phyloP scores from a whole-genome alignment of 2,113 vertebrate genomes.

The Eidolon helvum region DNA sequence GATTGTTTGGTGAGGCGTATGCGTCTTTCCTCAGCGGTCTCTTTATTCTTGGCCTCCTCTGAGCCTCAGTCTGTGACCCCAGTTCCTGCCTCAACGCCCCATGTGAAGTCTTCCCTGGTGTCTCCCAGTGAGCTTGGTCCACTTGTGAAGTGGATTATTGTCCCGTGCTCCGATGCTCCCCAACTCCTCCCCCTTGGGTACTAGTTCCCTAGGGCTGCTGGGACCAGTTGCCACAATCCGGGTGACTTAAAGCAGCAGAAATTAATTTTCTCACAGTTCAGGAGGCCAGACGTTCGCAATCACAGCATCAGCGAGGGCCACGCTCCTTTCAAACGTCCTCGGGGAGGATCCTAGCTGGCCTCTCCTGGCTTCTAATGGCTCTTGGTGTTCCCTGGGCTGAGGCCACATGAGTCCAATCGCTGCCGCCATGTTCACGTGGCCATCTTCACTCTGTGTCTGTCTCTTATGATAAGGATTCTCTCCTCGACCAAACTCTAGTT shows the following conservation, averaged over 20 bases:
- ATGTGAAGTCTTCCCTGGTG: not conserved
- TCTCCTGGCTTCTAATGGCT: not conserved
- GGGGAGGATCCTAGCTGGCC: not conserved
- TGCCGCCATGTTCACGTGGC: not conserved
- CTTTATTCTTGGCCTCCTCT: not conserved
- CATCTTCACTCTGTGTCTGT: not conserved
- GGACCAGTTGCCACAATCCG: not conserved
- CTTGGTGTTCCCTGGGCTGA: not conserved
- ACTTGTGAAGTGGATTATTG: not conserved
- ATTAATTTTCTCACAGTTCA: not conserved
- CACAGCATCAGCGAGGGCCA: not conserved
- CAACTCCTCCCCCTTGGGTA: not conserved
- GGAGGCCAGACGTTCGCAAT: not conserved
- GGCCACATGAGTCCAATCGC: not conserved
- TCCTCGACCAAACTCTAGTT: not conserved
- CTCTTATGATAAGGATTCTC: not conserved
- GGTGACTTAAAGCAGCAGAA: not conserved
- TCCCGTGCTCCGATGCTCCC: not conserved
- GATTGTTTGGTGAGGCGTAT: not conserved
- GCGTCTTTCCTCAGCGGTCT: not conserved
- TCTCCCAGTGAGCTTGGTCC: not conserved
- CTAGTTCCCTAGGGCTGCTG: not conserved
- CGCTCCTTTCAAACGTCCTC: not conserved
- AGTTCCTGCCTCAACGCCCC: not conserved
- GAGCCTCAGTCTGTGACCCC: not conserved